Percentiles rank a stretch among this genome's conserved stretches.
Evolutionary conservation across 2,888 invertebrate genomes (phyloP).

Genomic region (Troides helena): DNA sequence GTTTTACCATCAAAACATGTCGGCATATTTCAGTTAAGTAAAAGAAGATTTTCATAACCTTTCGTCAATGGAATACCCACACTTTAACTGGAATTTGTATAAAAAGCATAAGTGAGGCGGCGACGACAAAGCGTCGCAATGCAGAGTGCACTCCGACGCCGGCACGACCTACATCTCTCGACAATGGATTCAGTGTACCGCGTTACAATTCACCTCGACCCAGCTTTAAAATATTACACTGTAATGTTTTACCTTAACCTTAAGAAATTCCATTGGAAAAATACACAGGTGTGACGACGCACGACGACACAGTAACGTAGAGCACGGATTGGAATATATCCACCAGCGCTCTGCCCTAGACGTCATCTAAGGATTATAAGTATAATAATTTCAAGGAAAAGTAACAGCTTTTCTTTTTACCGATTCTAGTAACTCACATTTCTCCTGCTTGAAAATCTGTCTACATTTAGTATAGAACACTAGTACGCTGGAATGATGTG

Average conservation of each 20-base stretch:
- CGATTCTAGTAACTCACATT: too few relatives aligned
- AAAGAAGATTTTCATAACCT: background rate
- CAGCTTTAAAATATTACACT: constrained; percentile 19
- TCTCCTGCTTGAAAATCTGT: too few relatives aligned
- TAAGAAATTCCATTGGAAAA: constrained; percentile 3
- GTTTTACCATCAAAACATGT: background rate
- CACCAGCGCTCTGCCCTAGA: too few relatives aligned
- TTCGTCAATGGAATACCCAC: background rate
- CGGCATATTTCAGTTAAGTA: background rate
- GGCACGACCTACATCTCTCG: constrained; percentile 65
- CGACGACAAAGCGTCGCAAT: constrained; percentile 56
- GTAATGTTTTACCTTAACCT: constrained; percentile 11
- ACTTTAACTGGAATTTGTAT: constrained; percentile 1
- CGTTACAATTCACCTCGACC: constrained; percentile 26
- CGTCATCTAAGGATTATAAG: too few relatives aligned
- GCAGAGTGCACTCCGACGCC: constrained; percentile 56
- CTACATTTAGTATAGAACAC: too few relatives aligned
- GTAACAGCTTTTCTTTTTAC: too few relatives aligned
- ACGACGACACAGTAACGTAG: too few relatives aligned
- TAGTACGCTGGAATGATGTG: too few relatives aligned
- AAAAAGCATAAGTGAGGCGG: constrained; percentile 25
- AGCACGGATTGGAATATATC: background rate
- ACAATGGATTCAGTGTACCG: constrained; percentile 41
- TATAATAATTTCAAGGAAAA: too few relatives aligned
- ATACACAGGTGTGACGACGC: background rate